Evolutionary conservation across 2,888 invertebrate genomes (phyloP), one percentile per base, ranked within the genome.

Genomic region (Agrochola circellaris): DNA sequence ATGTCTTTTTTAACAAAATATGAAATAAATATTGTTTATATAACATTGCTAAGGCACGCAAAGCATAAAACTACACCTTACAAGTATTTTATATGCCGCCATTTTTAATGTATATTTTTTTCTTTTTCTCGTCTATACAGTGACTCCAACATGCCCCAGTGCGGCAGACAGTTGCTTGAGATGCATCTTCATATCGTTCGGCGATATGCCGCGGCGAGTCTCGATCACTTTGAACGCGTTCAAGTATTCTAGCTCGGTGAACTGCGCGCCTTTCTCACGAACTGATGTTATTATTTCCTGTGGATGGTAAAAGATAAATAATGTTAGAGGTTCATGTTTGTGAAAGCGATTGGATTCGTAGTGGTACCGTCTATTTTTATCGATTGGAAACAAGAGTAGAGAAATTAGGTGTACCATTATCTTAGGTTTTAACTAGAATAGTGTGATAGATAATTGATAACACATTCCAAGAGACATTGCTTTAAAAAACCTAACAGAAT

Each of bases 211-310:
- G 62, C 97, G 97, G 17, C 97, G 97, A 93, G 97, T 98, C 90
- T 97, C 98, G 91, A 97, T 98, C 86, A 99, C 97, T 90, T 98
- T 98, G 92, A 99, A 97, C 58, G 99, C 98, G 93, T 98, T 98
- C 92, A 98, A 97, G 93, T 99, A 99, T 93, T 99, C 99, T 90
- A 98, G 96, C 93, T 98, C 98, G 0, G 98, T 98, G 95, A 99
- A 99, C 93, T 98, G 98, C 0, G 98, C 98, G 2, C 99, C 99
- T 89, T 98, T 98, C 93, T 99, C 99, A 67, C 98, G 97, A 20
- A 99, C 98, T 51, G 97, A 97, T 84, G 98, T 98, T 81, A 99
- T 97, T 89, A 99, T 98, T 94, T 99, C 98, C 98, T 98, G 95
- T 23, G 92, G 64, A 75, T n/a, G 0, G 17, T 15, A 26, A 66